Evolutionary conservation across 2,797 vertebrate species (phyloP), one percentile per base, ranked within the genome.

Genomic region (Myiothlypis chrysogaster): DNA sequence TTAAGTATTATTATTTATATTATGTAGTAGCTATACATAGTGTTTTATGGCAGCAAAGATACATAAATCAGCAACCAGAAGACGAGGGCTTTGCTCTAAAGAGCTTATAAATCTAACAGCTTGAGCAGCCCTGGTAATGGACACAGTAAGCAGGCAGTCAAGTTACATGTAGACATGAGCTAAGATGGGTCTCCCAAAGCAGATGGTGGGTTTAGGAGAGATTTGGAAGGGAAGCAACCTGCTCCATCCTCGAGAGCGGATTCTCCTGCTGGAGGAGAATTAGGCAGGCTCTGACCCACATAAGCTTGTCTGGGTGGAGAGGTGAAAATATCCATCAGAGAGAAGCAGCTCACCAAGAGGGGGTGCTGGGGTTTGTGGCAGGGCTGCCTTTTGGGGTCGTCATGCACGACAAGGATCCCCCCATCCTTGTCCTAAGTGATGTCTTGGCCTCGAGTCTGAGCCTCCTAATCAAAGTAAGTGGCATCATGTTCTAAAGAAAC

Each of bases 1-100:
- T 94, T 96, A 97, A 96, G 95, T 94, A 93, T 96, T 95, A 97
- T 96, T 97, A 97, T 96, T 96, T 97, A 95, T 94, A 95, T 95
- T 95, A 87, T 87, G 85, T 90, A 94, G 95, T 77, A 88, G 94
- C 95, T 94, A 73, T 91, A 91, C 94, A 94, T 90, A 93, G 95
- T 96, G 93, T 70, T 97, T 97, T 96, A 97, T 94, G 93, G 94
- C 89, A 57, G 91, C 39, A 95, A 94, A 95, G 93, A 96, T 35
- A 76, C 91, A 93, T 96, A 96, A 96, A 96, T 96, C 95, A 95
- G 79, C 89, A 41, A 63, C 37, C 89, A 95, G 94, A 94, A 96
- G 95, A 92, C 7, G 69, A 96, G 92, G 94, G 94, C 95, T 95
- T 94, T 96, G 83, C 94, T 95, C 92, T 96, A 95, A 96, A 96